Conservation (phyloP, 64 coral and sea anemone species). For the Actinia equina region DNA sequence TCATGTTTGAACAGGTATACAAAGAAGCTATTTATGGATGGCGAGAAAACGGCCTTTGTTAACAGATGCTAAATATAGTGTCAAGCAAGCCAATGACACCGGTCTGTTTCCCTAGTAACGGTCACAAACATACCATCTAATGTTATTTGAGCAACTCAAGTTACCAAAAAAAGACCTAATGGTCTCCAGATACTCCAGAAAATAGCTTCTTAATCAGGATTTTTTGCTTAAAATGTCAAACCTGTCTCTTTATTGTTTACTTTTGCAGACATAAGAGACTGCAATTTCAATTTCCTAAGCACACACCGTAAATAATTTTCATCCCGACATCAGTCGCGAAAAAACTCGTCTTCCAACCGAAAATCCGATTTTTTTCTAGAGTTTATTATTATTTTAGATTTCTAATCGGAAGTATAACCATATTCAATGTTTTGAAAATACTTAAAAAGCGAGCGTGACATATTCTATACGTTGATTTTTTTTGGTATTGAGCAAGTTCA, state of each 20-base stretch:
- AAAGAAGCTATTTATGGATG: conserved; percentile 12
- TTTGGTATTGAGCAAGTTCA: neutral
- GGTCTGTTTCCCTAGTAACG: neutral
- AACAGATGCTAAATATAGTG: conserved; percentile 14
- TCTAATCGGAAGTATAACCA: no score
- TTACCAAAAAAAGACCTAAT: neutral
- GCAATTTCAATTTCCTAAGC: neutral
- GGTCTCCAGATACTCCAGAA: neutral
- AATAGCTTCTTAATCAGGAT: neutral
- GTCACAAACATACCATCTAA: neutral
- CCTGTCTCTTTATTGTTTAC: neutral
- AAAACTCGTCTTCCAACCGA: no score
- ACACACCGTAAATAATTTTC: neutral
- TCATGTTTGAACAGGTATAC: conserved; percentile 4
- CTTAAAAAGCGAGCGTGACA: neutral
- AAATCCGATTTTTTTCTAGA: no score
- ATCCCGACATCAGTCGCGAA: no score
- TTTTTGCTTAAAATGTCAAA: neutral
- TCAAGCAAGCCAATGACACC: neutral
- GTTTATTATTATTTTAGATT: no score
- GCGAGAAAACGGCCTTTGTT: neutral
- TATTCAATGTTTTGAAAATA: no score
- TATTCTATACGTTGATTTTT: neutral
- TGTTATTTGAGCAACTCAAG: neutral
- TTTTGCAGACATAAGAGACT: neutral